Evolutionary conservation across 2,888 invertebrate species (phyloP).

Genomic region (Andrena hattorfiana): DNA sequence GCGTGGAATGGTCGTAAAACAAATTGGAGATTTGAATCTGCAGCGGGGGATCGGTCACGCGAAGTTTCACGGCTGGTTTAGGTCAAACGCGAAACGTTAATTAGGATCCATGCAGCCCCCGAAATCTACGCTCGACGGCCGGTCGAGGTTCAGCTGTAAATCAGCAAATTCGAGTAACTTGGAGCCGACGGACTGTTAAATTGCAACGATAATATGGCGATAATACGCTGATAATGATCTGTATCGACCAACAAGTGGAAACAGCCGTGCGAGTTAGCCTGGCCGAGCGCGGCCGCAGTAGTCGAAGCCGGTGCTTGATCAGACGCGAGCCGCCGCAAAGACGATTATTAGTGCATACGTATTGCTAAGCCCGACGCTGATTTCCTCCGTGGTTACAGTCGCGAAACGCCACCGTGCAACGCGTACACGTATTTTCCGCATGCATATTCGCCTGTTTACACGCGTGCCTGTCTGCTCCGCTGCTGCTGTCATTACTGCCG

Average conservation of each 20-base stretch:
- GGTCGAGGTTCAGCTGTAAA: neutral
- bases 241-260: conserved; percentile 56
- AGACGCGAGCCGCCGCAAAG: conserved; percentile 28
- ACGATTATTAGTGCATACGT: conserved; percentile 16
- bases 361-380: neutral
- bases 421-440: neutral
- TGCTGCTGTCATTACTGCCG: neutral
- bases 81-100: conserved; percentile 8
- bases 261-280: neutral
- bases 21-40: conserved; percentile 4
- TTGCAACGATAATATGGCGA: neutral
- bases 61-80: neutral
- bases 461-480: neutral
- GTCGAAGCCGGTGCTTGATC: conserved; percentile 10
- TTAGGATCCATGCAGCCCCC: conserved; percentile 15
- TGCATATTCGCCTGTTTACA: neutral
- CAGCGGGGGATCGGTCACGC: conserved; percentile 19
- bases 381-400: conserved; percentile 9
- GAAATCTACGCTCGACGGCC: conserved; percentile 3
- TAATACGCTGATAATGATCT: conserved; percentile 19
- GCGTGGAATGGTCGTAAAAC: neutral
- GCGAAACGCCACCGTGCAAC: neutral
- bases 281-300: conserved; percentile 19
- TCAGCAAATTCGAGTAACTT: neutral
- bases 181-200: neutral